These are phyloP conservation scores for Linepithema humile DNA, from an alignment of 1,140 invertebrate species.

Conservation along the genomic window DNA sequence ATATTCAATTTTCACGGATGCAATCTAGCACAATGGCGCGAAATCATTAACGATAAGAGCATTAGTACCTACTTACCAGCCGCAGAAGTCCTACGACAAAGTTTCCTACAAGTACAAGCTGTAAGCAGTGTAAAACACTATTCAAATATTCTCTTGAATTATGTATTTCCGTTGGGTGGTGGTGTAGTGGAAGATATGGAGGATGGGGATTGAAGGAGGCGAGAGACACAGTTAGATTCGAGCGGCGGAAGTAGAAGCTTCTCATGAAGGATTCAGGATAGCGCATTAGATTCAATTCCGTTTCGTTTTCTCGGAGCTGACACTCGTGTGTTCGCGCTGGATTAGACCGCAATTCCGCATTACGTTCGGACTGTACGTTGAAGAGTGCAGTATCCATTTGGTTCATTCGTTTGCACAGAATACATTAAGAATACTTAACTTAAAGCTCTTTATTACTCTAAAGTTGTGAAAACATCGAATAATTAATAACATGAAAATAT, in stretches of 20 bases:
- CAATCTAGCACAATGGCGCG: background rate
- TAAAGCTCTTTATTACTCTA: background rate
- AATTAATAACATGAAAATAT: background rate
- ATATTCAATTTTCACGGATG: background rate
- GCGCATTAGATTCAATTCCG: constrained; percentile 19
- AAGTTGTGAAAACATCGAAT: background rate
- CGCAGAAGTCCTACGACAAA: constrained; percentile 14
- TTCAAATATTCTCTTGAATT: constrained; percentile 71
- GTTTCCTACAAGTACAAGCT: constrained; percentile 60
- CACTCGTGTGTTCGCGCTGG: background rate
- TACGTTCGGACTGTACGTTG: background rate
- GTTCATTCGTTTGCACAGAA: background rate
- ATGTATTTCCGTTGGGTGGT: constrained; percentile 47
- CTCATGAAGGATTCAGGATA: constrained; percentile 26
- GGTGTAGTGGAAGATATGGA: background rate
- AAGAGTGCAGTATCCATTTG: background rate
- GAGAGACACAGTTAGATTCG: background rate
- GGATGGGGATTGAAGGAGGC: background rate
- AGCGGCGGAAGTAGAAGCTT: background rate
- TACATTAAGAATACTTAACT: background rate
- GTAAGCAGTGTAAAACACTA: constrained; percentile 70
- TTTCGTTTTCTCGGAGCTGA: constrained; percentile 19
- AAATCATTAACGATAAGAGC: constrained; percentile 40
- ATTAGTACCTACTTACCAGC: constrained; percentile 33
- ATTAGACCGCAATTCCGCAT: constrained; percentile 13